phyloP scores from a whole-genome alignment of 2,113 vertebrate genomes.

The Ictalurus furcatus region DNA sequence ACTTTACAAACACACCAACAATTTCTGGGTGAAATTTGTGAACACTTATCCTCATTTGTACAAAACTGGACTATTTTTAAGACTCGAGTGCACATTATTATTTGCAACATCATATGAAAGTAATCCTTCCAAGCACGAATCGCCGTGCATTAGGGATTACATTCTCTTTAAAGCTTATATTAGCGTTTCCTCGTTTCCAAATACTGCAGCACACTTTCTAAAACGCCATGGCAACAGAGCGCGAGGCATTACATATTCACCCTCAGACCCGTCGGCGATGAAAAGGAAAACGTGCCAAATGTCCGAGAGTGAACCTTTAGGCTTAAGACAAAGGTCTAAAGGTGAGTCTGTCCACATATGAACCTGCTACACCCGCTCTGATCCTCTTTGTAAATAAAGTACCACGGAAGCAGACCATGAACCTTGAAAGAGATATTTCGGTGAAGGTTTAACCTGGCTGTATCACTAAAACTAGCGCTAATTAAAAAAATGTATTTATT shows the following conservation, averaged over 20 bases:
- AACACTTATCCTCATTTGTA: background rate
- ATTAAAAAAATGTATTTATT: background rate
- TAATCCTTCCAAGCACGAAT: background rate
- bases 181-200: background rate
- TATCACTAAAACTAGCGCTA: background rate
- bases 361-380: constrained; percentile 2
- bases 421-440: background rate
- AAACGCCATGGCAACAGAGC: constrained; percentile 21
- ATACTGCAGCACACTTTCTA: background rate
- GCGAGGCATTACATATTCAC: background rate
- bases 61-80: background rate
- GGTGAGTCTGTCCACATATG: background rate
- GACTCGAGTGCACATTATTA: background rate
- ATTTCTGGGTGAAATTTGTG: background rate
- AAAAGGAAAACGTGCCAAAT: background rate
- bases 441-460: background rate
- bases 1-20: constrained; percentile 4
- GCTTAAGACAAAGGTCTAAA: background rate
- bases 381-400: background rate
- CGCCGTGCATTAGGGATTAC: background rate
- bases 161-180: background rate
- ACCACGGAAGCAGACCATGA: background rate
- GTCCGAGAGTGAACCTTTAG: background rate
- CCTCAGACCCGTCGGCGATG: background rate
- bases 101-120: background rate